Evolutionary conservation across 2,113 vertebrate genomes (phyloP), one percentile per base, ranked within the genome.

Genomic region (Hemibagrus wyckioides): DNA sequence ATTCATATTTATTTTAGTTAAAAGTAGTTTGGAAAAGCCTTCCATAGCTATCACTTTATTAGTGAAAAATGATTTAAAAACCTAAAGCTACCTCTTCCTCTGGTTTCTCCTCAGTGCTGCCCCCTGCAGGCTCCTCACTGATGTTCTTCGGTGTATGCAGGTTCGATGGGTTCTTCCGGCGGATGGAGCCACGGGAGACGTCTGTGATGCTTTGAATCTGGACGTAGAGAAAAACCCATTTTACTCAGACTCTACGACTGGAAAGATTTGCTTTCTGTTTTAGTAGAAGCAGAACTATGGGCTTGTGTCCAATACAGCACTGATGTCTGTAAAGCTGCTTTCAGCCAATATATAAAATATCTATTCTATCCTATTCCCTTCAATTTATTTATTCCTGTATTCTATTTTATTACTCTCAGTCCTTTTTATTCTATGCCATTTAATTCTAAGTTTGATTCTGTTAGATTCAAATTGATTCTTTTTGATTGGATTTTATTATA

Each of bases 141-240:
- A 94, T 90, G 0, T 93, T 97, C 61, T 96, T 95, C 83, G 95
- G 97, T 79, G 96, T 91, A 59, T 94, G 93, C 0, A 95, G 90
- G 88, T 93, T 96, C 41, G 95, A 87, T 0, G 95, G 95, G 83
- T 97, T 97, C 95, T 99, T 99, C 69, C 98, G 97, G 65, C 98
- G 95, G 89, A 99, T 99, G 82, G 98, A 99, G 67, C 97, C 97
- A 0, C 98, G 97, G 79, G 98, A 99, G 59, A 96, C 97, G 5
- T 99, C 98, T 0, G 98, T 99, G 90, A 99, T 99, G 89, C 98
- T 99, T 93, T 99, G 98, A 91, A 99, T 99, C 98, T 99, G 88
- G 39, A 10, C 19, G 17, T 6, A 33, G 81, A 19, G 28, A 23
- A 56, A 13, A 30, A 33, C 13, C 25, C 2, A 50, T 52, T 79